A percentile compares a stretch with the other conserved stretches of the same genome.
Conservation (phyloP, 37 sponge, comb jelly and placozoan species). For the Ephydatia muelleri region DNA sequence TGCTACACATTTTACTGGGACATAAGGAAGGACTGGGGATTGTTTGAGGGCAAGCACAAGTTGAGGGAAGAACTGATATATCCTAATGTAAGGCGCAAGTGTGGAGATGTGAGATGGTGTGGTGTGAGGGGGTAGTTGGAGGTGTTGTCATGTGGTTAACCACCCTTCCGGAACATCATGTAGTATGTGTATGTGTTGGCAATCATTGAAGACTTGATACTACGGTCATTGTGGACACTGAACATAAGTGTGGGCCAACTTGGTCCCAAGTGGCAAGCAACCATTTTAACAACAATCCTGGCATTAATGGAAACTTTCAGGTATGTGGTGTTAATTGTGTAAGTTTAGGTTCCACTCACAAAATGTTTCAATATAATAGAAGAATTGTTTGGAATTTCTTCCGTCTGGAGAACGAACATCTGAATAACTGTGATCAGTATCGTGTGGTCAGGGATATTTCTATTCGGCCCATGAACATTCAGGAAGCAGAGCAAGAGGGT, state of each 20-base stretch:
- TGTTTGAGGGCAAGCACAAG: constrained; percentile 52
- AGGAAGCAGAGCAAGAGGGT: background rate
- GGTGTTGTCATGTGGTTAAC: background rate
- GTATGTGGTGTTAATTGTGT: background rate
- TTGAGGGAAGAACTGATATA: constrained; percentile 81
- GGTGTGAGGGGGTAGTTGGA: background rate
- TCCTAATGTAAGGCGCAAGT: constrained; percentile 40
- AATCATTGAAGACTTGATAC: constrained; percentile 62
- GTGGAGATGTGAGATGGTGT: background rate
- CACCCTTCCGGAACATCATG: background rate
- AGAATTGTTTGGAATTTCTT: constrained; percentile 91
- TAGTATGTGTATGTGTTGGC: constrained; percentile 73
- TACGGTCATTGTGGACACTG: constrained; percentile 81
- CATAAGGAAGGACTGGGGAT: constrained; percentile 93
- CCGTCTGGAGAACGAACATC: constrained; percentile 88
- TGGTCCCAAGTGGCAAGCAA: constrained; percentile 11
- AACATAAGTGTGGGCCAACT: constrained; percentile 77
- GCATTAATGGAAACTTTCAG: constrained; percentile 74
- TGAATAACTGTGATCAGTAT: constrained; percentile 92
- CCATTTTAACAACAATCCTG: constrained; percentile 67
- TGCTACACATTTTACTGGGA: constrained; percentile 92
- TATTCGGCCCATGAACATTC: constrained; percentile 47
- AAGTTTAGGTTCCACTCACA: background rate
- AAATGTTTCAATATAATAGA: background rate
- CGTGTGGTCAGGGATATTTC: constrained; percentile 86